A percentile compares a stretch with the other conserved stretches of the same genome.
phyloP scores from a whole-genome alignment of 2,113 vertebrate genomes.

The Lycaon pictus region DNA sequence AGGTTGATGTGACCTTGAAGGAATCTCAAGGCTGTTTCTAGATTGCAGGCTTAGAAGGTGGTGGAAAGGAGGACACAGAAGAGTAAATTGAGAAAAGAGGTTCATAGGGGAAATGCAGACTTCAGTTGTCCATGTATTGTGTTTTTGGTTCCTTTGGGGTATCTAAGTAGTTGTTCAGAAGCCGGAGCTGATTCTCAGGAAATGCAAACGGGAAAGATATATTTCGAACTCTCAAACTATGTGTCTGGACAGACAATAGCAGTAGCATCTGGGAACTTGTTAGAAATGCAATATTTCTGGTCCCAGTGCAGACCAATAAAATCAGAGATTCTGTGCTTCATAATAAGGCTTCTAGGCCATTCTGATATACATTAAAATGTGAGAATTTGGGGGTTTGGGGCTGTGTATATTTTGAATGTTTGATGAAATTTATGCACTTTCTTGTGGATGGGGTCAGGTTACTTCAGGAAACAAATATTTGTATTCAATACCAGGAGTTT shows the following conservation, averaged over 20 bases:
- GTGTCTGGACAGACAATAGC: background rate
- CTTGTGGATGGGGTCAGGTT: background rate
- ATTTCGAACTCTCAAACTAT: background rate
- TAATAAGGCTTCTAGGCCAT: background rate
- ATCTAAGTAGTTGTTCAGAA: background rate
- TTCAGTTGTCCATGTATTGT: background rate
- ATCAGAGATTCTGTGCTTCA: background rate
- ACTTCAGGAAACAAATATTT: background rate
- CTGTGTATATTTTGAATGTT: background rate
- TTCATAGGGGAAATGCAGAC: background rate
- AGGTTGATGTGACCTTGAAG: background rate
- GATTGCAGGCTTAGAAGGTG: background rate
- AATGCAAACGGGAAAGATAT: background rate
- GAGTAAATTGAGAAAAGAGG: background rate
- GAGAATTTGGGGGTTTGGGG: background rate
- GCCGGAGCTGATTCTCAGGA: background rate
- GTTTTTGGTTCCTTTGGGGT: background rate
- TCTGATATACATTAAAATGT: background rate
- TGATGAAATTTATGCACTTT: background rate
- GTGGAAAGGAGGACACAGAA: accelerated
- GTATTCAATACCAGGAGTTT: background rate
- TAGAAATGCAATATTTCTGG: background rate
- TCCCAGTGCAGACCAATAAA: accelerated
- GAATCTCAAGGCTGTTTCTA: background rate
- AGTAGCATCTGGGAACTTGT: background rate